Base-by-base conservation (phyloP, 2,888 invertebrate genomes). In the Chesias legatella region DNA sequence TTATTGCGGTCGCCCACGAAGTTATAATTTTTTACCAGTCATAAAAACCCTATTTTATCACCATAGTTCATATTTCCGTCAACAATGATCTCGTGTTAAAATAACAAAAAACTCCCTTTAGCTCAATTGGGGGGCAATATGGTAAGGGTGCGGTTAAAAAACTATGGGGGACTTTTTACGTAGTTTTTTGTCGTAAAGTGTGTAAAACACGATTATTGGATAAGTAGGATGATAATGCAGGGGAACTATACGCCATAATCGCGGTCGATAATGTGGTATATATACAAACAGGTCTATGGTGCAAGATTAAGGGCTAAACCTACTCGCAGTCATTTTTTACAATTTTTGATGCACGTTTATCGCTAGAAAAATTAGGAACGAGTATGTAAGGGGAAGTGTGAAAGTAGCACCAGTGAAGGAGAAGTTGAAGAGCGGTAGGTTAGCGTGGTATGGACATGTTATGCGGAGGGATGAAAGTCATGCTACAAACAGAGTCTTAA, bases 41-140 rank as follows among this genome's bases (percentile, higher is more conserved):
- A 61, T 53, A 59, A 52, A 50, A 33, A 42, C 32, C 51, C 51
- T 53, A 51, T 60, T 67, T 59, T 65, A 63, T 59, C 63, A 63
- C 64, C 56, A 46, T 29, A 25, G 43, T 54, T 50, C 49, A 58
- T 58, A 65, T 57, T 65, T 70, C 62, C 62, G 63, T 66, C 63
- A 67, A 65, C 61, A 65, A 63, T 60, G 47, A 63, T 58, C 56
- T 55, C 32, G 33, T 30, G 35, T 43, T 48, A 8, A 21, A 10
- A 7, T 10, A n/a, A 42, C 41, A 69, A 67, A 77, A 79, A 74
- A 58, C 44, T 47, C 56, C 73, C 66, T 66, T 55, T 48, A 50
- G 33, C 58, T 50, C 63, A 70, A 67, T 72, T 62, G 56, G 52
- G 48, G 43, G 48, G 57, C 61, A 64, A 71, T 72, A 66, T 58